Evolutionary conservation across 1,140 invertebrate species (phyloP).

Genomic region (Trichonephila clavipes): DNA sequence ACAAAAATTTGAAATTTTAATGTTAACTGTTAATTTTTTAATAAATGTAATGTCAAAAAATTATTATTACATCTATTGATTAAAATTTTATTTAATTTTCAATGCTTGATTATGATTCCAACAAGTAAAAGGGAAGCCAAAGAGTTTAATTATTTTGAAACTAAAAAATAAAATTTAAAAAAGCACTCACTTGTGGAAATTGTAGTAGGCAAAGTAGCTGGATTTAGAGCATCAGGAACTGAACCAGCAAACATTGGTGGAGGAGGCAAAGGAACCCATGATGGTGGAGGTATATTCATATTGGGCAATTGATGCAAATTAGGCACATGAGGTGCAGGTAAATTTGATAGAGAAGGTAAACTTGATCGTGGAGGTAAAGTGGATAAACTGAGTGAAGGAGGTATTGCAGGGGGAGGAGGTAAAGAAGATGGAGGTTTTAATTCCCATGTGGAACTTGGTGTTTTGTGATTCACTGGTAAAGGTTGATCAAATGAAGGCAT

Average conservation of each 20-base stretch:
- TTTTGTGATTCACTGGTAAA: neutral
- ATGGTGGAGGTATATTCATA: slow-evolving; percentile 15
- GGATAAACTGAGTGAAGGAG: slow-evolving; percentile 77
- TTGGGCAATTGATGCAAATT: neutral
- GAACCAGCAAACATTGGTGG: slow-evolving; percentile 50
- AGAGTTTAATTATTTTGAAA: too few species aligned
- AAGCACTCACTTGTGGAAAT: neutral
- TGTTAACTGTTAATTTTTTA: too few species aligned
- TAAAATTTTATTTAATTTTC: too few species aligned
- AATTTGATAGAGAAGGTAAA: neutral
- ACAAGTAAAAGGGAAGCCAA: too few species aligned
- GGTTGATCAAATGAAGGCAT: neutral
- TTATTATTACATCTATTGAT: too few species aligned
- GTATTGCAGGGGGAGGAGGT: slow-evolving; percentile 78
- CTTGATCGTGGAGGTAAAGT: slow-evolving; percentile 35
- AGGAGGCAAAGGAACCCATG: slow-evolving; percentile 54
- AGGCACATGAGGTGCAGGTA: neutral
- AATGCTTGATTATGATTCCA: too few species aligned
- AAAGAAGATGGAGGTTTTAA: neutral
- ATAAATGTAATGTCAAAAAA: too few species aligned
- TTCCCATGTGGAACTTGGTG: neutral
- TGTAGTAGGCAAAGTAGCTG: neutral
- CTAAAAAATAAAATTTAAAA: neutral
- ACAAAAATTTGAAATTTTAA: too few species aligned
- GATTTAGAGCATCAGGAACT: neutral